A percentile compares a stretch with the other conserved stretches of the same genome.
Conservation (phyloP, 2,113 vertebrate genomes). For the Amphilophus citrinellus region DNA sequence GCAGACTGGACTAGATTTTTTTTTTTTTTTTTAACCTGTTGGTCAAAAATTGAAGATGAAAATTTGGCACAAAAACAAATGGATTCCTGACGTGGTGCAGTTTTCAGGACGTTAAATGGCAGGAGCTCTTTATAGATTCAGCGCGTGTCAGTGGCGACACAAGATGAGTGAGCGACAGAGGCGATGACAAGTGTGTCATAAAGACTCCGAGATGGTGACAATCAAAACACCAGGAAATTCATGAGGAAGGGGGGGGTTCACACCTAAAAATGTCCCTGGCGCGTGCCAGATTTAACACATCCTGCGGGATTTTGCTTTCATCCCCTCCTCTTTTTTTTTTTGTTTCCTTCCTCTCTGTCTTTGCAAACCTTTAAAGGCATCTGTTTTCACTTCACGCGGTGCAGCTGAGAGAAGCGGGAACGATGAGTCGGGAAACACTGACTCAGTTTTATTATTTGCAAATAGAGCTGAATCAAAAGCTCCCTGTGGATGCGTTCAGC, state of each 20-base stretch:
- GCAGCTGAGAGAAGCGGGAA: background rate
- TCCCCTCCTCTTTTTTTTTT: no score
- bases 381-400: background rate
- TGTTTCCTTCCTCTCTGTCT: background rate
- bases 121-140: background rate
- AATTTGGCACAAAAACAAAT: background rate
- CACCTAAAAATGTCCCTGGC: background rate
- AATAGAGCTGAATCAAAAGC: slow-evolving; percentile 36
- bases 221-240: slow-evolving; percentile 9
- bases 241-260: background rate
- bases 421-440: slow-evolving; percentile 7
- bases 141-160: background rate
- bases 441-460: slow-evolving; percentile 19
- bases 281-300: background rate
- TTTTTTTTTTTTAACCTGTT: no score
- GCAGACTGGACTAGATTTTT: no score
- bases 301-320: background rate
- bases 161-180: background rate
- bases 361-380: background rate
- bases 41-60: no score
- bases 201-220: background rate
- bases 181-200: slow-evolving; percentile 2
- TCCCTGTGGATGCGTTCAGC: slow-evolving; percentile 25
- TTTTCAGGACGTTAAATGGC: background rate
- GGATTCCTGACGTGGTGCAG: background rate